These are phyloP conservation scores for Eucera pruinosa DNA, from an alignment of 2,888 invertebrate genomes.

Conservation along the genomic window DNA sequence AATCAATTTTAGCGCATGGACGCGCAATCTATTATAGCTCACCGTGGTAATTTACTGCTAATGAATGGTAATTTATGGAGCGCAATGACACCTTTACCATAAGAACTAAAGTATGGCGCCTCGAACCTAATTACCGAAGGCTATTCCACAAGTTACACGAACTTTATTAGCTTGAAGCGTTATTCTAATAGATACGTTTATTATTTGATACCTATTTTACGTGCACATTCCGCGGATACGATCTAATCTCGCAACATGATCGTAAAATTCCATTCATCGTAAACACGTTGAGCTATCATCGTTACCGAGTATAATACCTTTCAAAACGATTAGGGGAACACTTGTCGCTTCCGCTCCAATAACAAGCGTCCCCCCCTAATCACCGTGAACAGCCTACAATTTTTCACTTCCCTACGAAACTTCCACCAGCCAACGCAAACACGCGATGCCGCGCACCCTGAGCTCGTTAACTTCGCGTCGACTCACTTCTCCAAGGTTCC, in stretches of 20 bases:
- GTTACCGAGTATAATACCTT: not conserved
- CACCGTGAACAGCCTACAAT: slow-evolving; percentile 32
- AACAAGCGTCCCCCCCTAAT: slow-evolving; percentile 31
- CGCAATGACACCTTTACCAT: too few species aligned
- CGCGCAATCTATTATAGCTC: slow-evolving; percentile 32
- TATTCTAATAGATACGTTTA: too few species aligned
- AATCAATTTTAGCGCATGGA: slow-evolving; percentile 35
- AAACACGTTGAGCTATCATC: slow-evolving; percentile 6
- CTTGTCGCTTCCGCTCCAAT: slow-evolving; percentile 35
- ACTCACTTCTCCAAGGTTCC: not conserved
- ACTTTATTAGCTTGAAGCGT: too few species aligned
- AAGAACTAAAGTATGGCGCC: not conserved
- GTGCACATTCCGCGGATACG: not conserved
- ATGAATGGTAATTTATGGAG: slow-evolving; percentile 48
- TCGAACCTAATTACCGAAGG: not conserved
- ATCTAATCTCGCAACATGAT: not conserved
- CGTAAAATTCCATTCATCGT: not conserved
- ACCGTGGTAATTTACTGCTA: slow-evolving; percentile 28
- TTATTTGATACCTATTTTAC: too few species aligned
- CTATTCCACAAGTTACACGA: too few species aligned
- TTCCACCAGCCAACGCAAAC: not conserved
- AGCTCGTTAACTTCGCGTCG: not conserved
- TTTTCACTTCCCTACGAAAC: slow-evolving; percentile 31
- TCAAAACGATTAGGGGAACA: slow-evolving; percentile 17
- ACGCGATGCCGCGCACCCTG: slow-evolving; percentile 14